Evolutionary conservation across 2,888 invertebrate species (phyloP), one percentile per base, ranked within the genome.

Genomic region (Volucella zonaria): DNA sequence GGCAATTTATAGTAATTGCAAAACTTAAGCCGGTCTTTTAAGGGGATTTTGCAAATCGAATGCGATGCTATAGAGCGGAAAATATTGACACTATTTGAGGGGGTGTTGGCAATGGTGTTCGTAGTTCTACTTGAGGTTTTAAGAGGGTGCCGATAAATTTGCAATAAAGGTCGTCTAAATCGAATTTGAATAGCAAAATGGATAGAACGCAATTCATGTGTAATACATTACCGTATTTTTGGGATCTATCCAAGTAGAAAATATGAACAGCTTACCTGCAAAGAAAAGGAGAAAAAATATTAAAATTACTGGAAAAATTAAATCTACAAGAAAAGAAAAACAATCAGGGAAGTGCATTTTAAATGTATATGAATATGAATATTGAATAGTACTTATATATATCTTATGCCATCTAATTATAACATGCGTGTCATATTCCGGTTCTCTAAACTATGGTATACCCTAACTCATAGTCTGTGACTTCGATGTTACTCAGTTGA

Each of bases 1-100:
- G 85, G 81, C 85, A 81, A 81, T 85, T 81, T 81, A 77, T 77
- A 80, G 85, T 85, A 85, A 85, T 85, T 81, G 85, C 76, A 81
- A 85, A 68, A 81, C 68, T 81, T 85, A 85, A 85, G 85, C 81
- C 43, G 81, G 76, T 68, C 62, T 85, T 71, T 77, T 81, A 80
- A 81, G 76, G 58, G 81, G 81, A 85, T 81, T 85, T 77, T 51
- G 77, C 73, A 81, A 83, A 85, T 77, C 85, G 81, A 73, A 76
- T 80, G 23, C 66, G 75, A 80, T 80, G 73, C 80, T 67, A 76
- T 73, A 77, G 81, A 81, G 76, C 54, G 18, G 76, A 80, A 80
- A 80, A 85, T 76, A 85, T 85, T 80, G 80, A 62, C 80, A 85
- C 80, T 68, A 68, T 80, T 31, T 59, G 49, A 62, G 23, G 61